phyloP scores from a whole-genome alignment of 2,797 vertebrate genomes.

The Neopelma chrysocephalum region DNA sequence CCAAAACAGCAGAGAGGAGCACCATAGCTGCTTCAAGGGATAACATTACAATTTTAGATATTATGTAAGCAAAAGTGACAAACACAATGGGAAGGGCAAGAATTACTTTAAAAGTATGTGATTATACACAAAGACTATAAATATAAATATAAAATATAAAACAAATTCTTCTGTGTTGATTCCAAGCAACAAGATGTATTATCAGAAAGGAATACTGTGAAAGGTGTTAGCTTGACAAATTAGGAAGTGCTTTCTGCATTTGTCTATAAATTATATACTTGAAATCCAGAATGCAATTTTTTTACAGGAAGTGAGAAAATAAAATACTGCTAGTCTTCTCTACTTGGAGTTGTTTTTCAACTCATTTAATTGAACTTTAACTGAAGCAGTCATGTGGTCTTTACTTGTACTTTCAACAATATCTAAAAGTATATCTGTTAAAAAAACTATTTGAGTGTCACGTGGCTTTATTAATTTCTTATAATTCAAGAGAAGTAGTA shows the following conservation, averaged over 20 bases:
- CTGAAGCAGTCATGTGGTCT: not conserved
- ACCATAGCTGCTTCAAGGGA: not conserved
- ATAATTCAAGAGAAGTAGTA: not conserved
- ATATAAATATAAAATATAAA: not conserved
- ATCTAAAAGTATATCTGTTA: not conserved
- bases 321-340: not conserved
- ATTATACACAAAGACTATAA: not conserved
- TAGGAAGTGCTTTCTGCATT: not conserved
- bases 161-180: not conserved
- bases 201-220: not conserved
- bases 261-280: not conserved
- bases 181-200: not conserved
- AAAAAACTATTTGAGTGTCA: not conserved
- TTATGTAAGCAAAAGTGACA: not conserved
- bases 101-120: not conserved
- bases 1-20: not conserved
- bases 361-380: conserved; percentile 36
- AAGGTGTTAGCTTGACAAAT: not conserved
- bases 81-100: not conserved
- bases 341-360: conserved; percentile 6
- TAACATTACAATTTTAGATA: not conserved
- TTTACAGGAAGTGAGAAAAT: not conserved
- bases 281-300: not conserved
- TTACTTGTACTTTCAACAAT: conserved; percentile 29
- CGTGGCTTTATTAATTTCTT: not conserved